Conservation (phyloP, 2,797 vertebrate species). For the Acipenser oxyrinchus region DNA sequence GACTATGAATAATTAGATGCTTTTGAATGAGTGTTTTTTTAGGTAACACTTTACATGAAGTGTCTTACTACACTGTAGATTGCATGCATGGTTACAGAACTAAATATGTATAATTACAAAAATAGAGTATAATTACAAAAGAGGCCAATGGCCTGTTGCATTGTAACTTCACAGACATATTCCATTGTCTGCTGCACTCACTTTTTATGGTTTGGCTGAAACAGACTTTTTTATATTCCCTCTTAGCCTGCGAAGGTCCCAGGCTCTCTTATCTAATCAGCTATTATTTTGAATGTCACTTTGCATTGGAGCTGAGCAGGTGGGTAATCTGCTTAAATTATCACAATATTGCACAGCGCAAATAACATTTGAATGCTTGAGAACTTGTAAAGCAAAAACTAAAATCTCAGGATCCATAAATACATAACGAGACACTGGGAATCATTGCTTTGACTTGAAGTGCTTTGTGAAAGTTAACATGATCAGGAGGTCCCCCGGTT, state of each 20-base stretch:
- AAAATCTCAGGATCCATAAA: neutral
- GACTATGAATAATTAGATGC: neutral
- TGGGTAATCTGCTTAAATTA: neutral
- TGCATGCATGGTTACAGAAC: too few species aligned
- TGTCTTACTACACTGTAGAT: too few species aligned
- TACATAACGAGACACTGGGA: too few species aligned
- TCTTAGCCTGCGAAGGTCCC: neutral
- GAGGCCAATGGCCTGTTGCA: too few species aligned
- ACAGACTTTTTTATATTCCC: neutral
- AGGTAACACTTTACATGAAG: neutral
- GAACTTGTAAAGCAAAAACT: neutral
- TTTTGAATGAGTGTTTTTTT: neutral
- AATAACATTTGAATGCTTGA: neutral
- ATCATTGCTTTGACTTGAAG: too few species aligned
- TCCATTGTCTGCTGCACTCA: too few species aligned
- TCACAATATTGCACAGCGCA: neutral
- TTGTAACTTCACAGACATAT: too few species aligned
- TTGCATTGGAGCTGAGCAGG: neutral
- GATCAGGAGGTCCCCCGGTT: too few species aligned
- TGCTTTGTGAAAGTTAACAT: too few species aligned
- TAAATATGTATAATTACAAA: too few species aligned
- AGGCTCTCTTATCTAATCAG: neutral
- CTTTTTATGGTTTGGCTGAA: too few species aligned
- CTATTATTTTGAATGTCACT: slow-evolving; percentile 1
- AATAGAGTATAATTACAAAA: too few species aligned